These are phyloP conservation scores for Cydia pomonella DNA, from an alignment of 1,140 invertebrate species.

Conservation along the genomic window DNA sequence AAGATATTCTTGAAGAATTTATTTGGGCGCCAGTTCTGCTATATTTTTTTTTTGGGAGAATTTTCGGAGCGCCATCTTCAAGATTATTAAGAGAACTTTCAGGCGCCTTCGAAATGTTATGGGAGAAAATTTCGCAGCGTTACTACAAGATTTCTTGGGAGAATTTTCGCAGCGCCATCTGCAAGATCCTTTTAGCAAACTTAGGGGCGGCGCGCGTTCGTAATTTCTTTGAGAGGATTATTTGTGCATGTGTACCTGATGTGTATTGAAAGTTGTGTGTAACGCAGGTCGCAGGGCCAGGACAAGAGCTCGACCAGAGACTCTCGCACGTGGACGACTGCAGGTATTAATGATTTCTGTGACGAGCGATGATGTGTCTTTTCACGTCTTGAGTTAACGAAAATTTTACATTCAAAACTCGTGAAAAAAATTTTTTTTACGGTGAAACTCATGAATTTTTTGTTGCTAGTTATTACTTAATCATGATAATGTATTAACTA, in stretches of 20 bases:
- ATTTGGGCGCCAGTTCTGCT: not conserved
- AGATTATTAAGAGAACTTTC: not conserved
- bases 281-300: slow-evolving; percentile 73
- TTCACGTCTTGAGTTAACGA: too few relatives aligned
- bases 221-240: slow-evolving; percentile 31
- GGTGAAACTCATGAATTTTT: too few relatives aligned
- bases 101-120: too few relatives aligned
- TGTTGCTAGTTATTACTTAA: too few relatives aligned
- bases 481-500: too few relatives aligned
- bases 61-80: not conserved
- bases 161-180: not conserved
- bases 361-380: not conserved
- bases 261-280: slow-evolving; percentile 41
- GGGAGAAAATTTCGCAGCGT: not conserved
- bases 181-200: slow-evolving; percentile 11
- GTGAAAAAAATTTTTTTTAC: too few relatives aligned
- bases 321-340: slow-evolving; percentile 62
- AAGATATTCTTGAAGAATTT: not conserved
- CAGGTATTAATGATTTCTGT: slow-evolving; percentile 58
- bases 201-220: too few relatives aligned
- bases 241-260: slow-evolving; percentile 59
- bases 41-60: not conserved
- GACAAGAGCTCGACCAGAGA: slow-evolving; percentile 69
- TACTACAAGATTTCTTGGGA: not conserved
- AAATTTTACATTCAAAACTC: too few relatives aligned